Evolutionary conservation across 2,888 invertebrate species (phyloP).

Genomic region (Lypha dubia): DNA sequence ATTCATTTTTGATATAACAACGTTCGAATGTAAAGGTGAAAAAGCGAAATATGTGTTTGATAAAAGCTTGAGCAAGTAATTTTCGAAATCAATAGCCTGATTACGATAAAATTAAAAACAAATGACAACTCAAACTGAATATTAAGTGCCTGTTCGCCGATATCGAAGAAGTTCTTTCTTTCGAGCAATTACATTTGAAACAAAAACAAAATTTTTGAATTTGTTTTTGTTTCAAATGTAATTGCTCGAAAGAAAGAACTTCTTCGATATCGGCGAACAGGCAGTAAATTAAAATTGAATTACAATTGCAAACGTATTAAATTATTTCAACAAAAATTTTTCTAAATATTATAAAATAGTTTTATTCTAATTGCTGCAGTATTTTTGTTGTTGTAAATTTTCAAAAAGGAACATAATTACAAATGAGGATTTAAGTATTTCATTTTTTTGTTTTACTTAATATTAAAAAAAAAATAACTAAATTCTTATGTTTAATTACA

Average conservation of each 20-base stretch:
- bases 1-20: no score
- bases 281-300: background rate
- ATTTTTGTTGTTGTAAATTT: slow-evolving; percentile 46
- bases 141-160: no score
- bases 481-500: slow-evolving; percentile 18
- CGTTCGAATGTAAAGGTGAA: no score
- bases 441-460: slow-evolving; percentile 24
- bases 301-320: slow-evolving; percentile 16
- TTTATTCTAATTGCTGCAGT: slow-evolving; percentile 11
- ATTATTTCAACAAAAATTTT: slow-evolving; percentile 9
- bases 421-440: slow-evolving; percentile 77
- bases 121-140: background rate
- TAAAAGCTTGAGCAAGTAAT: background rate
- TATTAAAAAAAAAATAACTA: slow-evolving; percentile 43
- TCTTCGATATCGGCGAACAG: no score
- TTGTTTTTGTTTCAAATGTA: no score
- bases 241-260: no score
- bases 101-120: background rate
- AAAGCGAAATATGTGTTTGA: background rate
- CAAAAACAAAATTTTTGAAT: no score
- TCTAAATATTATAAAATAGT: no score
- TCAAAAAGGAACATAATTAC: slow-evolving; percentile 81
- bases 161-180: no score
- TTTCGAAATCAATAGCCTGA: no score
- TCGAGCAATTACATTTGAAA: no score